Conservation (phyloP, 2,113 vertebrate genomes). For the Cavia aperea region DNA sequence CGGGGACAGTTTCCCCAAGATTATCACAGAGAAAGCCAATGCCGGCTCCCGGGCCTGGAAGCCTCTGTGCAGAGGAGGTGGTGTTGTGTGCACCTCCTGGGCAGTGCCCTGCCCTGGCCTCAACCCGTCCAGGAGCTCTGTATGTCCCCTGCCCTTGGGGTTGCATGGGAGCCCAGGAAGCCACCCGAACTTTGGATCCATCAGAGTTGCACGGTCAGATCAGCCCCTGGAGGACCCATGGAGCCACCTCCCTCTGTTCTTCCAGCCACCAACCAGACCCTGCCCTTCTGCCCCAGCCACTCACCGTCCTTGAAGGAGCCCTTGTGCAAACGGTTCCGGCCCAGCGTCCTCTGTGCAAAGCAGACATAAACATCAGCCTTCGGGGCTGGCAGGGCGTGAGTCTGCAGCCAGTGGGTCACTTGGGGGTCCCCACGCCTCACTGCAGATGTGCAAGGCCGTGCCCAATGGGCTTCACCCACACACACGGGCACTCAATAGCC, state of each 20-base stretch:
- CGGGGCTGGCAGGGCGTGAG: accelerated
- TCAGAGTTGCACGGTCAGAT: accelerated
- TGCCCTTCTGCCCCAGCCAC: not conserved
- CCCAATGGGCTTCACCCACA: accelerated
- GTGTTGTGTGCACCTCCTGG: not conserved
- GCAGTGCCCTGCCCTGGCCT: not conserved
- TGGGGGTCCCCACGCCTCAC: accelerated
- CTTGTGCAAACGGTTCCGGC: conserved; percentile 82
- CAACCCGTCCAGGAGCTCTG: accelerated
- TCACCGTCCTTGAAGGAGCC: conserved; percentile 98
- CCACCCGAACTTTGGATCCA: not conserved
- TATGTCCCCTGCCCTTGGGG: not conserved
- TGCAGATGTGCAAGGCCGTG: accelerated
- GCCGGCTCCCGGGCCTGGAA: accelerated
- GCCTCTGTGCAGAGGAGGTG: accelerated
- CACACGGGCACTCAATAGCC: too few relatives aligned
- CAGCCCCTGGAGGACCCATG: not conserved
- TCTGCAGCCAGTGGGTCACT: accelerated
- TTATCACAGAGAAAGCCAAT: accelerated
- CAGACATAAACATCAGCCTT: not conserved
- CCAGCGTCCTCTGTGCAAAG: conserved; percentile 80
- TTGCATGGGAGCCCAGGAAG: accelerated
- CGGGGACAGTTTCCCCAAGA: not conserved
- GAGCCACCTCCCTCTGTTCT: not conserved
- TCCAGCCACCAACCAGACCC: accelerated